Base-by-base conservation (phyloP, 2,797 vertebrate species). In the Streptopelia turtur region DNA sequence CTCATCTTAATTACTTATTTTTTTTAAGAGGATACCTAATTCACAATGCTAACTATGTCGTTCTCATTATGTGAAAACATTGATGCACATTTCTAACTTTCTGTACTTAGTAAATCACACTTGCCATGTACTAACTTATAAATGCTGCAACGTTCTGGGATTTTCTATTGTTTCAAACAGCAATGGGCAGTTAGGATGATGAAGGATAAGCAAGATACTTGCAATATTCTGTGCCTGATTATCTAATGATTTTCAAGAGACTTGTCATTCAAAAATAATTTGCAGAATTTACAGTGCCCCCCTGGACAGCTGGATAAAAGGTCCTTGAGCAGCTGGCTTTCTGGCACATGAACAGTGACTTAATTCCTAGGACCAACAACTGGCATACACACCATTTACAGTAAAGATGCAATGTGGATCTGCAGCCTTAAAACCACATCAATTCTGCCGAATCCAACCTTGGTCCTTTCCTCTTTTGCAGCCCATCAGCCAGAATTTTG, bases 111-210 rank as follows among this genome's bases (percentile, higher is more conserved):
- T 92, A 79, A 88, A 88, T 69, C 66, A 82, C 37, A 39, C 47
- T 39, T 64, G 28, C 41, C 24, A n/a, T n/a, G 33, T 72, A 56
- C 5, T 88, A 65, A 12, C 24, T 70, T 81, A 35, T 16, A 79
- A 83, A 56, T 23, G 69, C 23, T 84, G 16, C 10, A 64, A 82
- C 14, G 27, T 64, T 86, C 39, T 59, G 53, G 30, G 28, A 50
- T 76, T 87, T 89, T 84, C 71, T 49, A 47, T 64, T 72, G 24
- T 64, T 96, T 93, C 53, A 85, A 90, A 84, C 24, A 89, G 71
- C 37, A 83, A 14, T 28, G 50, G 5, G 24, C 57, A 82, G 69
- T 69, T 75, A 92, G 55, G 41, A 78, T 45, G 39, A 83, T 33
- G 33, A 83, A 11, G 9, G 31, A 53, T 50, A 63, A 76, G 47